A percentile compares a stretch with the other conserved stretches of the same genome.
phyloP scores from a whole-genome alignment of 1,140 invertebrate genomes.

The Sinella curviseta region DNA sequence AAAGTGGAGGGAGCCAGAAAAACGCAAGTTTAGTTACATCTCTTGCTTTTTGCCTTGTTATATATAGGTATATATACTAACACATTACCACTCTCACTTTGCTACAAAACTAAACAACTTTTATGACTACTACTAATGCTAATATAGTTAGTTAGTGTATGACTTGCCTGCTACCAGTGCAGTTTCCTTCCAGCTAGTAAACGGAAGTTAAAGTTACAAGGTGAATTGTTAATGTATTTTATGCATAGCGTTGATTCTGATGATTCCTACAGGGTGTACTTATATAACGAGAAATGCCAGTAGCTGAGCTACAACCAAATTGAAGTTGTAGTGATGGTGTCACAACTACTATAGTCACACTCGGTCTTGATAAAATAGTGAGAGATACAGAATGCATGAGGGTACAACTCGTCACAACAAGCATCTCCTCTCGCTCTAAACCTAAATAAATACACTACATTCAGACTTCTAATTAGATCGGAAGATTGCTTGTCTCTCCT shows the following conservation, averaged over 20 bases:
- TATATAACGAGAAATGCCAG: background rate
- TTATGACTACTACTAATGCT: too few relatives aligned
- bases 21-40: background rate
- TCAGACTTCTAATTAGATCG: background rate
- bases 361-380: background rate
- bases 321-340: too few relatives aligned
- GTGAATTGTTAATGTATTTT: constrained; percentile 15
- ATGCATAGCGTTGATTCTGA: background rate
- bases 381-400: background rate
- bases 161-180: background rate
- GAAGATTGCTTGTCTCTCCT: background rate
- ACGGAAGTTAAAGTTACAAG: constrained; percentile 8
- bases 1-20: too few relatives aligned
- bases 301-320: background rate
- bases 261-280: background rate
- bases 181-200: too few relatives aligned
- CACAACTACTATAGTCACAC: background rate
- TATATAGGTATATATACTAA: too few relatives aligned
- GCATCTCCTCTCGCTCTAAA: background rate
- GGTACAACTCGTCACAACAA: background rate
- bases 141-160: too few relatives aligned
- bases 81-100: background rate
- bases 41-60: too few relatives aligned
- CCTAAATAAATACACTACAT: background rate
- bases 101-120: too few relatives aligned